Conservation (phyloP, 2,113 vertebrate genomes). For the Axis porcinus region DNA sequence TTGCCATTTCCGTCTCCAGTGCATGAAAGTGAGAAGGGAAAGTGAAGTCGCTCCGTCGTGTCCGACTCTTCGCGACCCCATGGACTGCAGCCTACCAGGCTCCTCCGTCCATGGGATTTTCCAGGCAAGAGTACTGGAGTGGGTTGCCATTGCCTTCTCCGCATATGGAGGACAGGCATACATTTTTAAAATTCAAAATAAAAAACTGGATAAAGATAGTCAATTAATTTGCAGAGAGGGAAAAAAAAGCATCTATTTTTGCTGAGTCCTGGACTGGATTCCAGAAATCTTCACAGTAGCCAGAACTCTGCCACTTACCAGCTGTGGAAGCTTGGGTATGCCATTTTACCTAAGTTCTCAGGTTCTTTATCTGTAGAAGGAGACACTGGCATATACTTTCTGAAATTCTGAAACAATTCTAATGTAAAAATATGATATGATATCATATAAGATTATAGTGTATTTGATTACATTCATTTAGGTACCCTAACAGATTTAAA, state of each 20-base stretch:
- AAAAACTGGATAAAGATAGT: not conserved
- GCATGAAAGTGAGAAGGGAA: too few species aligned
- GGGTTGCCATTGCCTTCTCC: too few species aligned
- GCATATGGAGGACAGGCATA: not conserved
- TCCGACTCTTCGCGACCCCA: too few species aligned
- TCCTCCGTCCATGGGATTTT: accelerated
- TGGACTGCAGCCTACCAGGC: too few species aligned
- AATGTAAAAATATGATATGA: not conserved
- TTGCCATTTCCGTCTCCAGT: too few species aligned
- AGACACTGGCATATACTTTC: not conserved
- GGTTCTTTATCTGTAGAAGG: not conserved
- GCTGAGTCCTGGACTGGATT: not conserved
- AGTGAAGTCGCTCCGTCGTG: too few species aligned
- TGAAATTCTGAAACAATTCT: not conserved
- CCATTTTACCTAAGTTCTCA: not conserved
- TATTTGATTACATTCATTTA: not conserved
- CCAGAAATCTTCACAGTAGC: not conserved
- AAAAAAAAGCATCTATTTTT: not conserved
- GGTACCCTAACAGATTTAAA: not conserved
- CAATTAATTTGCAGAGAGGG: not conserved
- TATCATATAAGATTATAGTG: not conserved
- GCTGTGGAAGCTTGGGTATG: accelerated
- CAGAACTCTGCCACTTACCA: not conserved
- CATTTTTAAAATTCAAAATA: not conserved
- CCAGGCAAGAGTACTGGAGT: too few species aligned